Base-by-base conservation (phyloP, 2,888 invertebrate genomes). In the Anodontia alba region DNA sequence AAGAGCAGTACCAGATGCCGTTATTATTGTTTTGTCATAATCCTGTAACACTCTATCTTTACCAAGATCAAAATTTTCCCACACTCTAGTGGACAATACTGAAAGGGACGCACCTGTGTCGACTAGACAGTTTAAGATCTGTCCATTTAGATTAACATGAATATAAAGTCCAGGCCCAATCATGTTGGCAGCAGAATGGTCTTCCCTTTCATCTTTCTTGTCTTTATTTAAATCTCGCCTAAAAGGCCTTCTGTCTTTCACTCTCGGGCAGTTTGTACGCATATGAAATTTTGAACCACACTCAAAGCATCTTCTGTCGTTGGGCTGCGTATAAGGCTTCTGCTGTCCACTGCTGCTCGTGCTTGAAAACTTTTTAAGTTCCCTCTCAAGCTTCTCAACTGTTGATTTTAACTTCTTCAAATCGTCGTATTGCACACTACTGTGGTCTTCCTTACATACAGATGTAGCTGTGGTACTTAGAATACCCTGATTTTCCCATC, bases 31-130 rank as follows among this genome's bases (percentile, higher is more conserved):
- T 38, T 33, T 51, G n/a, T 76, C 26, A 69, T 76, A 76, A 12
- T 12, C n/a, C 15, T 26, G 26, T n/a, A 76, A 29, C 23, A 8
- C n/a, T 3, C 57, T n/a, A 12, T 26, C n/a, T 51, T 69, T 57
- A 31, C 54, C 20, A 23, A 54, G 26, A 20, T 15, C 12, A 8
- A 57, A 54, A 12, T 20, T 26, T 36, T 54, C 57, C 76, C 76
- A 76, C n/a, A 36, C 42, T 33, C 69, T 33, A 23, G 67, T 54
- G 8, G 75, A 75, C 68, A 75, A 17, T 15, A 76, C 51, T 8
- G 76, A 49, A 10, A 76, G 42, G 17, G 76, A 49, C 0, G 76
- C 68, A 20, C 76, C 76, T 17, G 76, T 76, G 51, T 67, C 67
- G 10, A 67, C 67, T 8, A 67, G 38, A 31, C 36, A 67, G 29